Percentiles rank a stretch among this genome's conserved stretches.
phyloP scores from a whole-genome alignment of 2,797 vertebrate species.

The Xenops minutus region DNA sequence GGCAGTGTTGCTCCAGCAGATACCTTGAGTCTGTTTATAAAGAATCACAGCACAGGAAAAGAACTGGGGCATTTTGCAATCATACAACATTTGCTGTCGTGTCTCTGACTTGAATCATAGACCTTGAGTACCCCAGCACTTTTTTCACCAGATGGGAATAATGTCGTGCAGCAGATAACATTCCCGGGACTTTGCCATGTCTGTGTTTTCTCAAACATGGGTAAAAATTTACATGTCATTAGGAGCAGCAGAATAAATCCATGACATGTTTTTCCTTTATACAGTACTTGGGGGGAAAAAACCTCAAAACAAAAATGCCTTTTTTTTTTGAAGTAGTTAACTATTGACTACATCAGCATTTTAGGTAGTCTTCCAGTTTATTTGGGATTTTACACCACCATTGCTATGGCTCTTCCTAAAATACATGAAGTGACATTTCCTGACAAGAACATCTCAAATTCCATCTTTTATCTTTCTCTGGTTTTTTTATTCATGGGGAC shows the following conservation, averaged over 20 bases:
- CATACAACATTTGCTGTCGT: background rate
- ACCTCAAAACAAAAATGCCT: too few species aligned
- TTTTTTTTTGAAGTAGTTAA: background rate
- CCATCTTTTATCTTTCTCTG: background rate
- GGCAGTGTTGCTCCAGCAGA: background rate
- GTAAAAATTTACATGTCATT: background rate
- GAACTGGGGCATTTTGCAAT: background rate
- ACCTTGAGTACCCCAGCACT: background rate
- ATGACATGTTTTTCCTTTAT: background rate
- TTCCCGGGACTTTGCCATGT: background rate
- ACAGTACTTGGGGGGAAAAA: background rate
- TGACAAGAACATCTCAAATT: background rate
- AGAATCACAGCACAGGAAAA: background rate
- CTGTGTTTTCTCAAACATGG: background rate
- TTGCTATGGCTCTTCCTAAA: background rate
- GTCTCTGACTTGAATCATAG: background rate
- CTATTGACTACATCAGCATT: background rate
- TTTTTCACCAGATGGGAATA: background rate
- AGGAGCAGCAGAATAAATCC: background rate
- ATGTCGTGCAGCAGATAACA: background rate
- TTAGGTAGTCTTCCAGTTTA: background rate
- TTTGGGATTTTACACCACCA: background rate
- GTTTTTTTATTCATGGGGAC: background rate
- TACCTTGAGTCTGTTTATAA: background rate
- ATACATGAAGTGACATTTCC: background rate